Percentiles rank a stretch among this genome's conserved stretches.
Conservation (phyloP, 2,797 vertebrate genomes). For the Rhynchonycteris naso region DNA sequence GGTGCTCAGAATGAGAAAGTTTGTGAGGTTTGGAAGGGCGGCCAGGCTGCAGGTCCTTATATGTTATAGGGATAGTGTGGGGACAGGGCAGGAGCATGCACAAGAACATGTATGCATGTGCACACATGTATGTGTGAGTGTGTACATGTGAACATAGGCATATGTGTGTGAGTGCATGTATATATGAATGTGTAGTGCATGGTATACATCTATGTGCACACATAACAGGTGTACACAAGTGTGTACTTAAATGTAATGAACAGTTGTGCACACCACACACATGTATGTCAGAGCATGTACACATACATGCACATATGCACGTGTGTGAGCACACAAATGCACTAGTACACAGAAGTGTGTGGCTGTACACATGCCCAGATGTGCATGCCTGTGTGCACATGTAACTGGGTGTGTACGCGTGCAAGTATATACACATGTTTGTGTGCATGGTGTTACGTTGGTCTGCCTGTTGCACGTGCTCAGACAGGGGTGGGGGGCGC, state of each 20-base stretch:
- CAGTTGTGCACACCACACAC: too few species aligned
- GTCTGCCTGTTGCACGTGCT: neutral
- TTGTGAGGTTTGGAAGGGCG: neutral
- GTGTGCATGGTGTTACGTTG: neutral
- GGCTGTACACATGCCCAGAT: too few species aligned
- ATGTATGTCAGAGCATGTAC: neutral
- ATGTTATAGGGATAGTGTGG: neutral
- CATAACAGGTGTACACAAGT: neutral
- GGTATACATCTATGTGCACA: accelerated
- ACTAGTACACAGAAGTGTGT: neutral
- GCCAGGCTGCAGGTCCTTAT: neutral
- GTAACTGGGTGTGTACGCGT: accelerated
- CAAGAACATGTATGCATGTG: too few species aligned
- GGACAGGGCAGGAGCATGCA: neutral
- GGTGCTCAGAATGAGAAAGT: neutral
- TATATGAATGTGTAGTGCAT: accelerated
- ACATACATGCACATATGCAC: neutral
- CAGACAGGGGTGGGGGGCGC: neutral
- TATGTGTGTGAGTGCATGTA: accelerated
- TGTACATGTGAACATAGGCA: too few species aligned
- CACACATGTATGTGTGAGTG: too few species aligned
- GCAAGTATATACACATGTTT: neutral
- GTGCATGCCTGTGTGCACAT: too few species aligned
- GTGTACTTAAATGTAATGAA: accelerated
- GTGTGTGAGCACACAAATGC: too few species aligned